Base-by-base conservation (phyloP, 1,140 invertebrate species). In the Drosophila cardini region DNA sequence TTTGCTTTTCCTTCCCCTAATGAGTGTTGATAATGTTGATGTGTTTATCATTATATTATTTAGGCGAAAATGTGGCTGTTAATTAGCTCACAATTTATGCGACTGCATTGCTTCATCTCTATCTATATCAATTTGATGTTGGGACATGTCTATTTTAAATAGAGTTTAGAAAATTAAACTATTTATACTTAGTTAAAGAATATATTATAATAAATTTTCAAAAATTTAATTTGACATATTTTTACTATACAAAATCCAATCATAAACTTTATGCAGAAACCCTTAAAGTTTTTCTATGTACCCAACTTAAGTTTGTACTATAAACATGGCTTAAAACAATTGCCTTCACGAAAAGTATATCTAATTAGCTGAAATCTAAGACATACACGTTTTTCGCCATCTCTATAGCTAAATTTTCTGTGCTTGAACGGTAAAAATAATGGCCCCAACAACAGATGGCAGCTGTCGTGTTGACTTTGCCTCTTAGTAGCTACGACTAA, bases 21-120 rank as follows among this genome's bases (percentile, higher is more conserved):
- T 63, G 60, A 65, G 45, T 45, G 45, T 65, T 48, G 38, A 46
- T 67, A 72, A 77, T 68, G 70, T 48, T 69, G 65, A 85, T 85
- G 70, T 73, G 73, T 77, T 85, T 85, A 85, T 81, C 70, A 65
- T 80, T 71, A 67, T 63, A 75, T 65, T 63, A 75, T 65, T 81
- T 78, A 72, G 78, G 63, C 63, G 56, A 43, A 63, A 68, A 67
- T 72, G 40, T 65, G 46, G 64, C 43, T 75, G 67, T 71, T 84
- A 70, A 86, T 81, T 78, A 86, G 76, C 67, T 55, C 30, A 36
- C 21, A 74, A 72, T 53, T 85, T 80, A 65, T 71, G 71, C 63
- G 21, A 42, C 32, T 46, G 43, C n/a, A 52, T 67, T 50, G 45
- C 42, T 15, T 63, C n/a, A 45, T 40, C 18, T 40, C 21, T 26